A percentile compares a stretch with the other conserved stretches of the same genome.
These are phyloP conservation scores for Thamnaconus septentrionalis DNA, from an alignment of 2,113 vertebrate species.

Conservation along the genomic window DNA sequence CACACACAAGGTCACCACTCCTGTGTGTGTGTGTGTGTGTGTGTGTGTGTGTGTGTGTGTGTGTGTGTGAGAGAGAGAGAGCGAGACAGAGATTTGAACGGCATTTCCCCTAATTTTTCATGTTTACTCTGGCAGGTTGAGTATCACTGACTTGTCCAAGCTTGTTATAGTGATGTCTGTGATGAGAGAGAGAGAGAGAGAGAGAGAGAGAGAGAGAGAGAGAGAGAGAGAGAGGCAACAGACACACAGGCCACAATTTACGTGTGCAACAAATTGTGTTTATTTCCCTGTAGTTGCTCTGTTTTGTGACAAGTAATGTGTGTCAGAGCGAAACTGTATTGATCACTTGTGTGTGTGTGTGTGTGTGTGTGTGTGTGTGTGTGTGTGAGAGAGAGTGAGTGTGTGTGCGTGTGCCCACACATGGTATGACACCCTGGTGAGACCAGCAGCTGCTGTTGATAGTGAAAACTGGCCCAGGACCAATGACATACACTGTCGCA, in stretches of 20 bases:
- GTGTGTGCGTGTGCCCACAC: slow-evolving; percentile 31
- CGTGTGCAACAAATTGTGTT: slow-evolving; percentile 10
- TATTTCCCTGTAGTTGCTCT: slow-evolving; percentile 15
- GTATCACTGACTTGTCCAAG: not conserved
- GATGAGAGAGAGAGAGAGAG: not conserved
- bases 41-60: no score
- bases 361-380: slow-evolving; percentile 8
- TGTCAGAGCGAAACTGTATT: slow-evolving; percentile 40
- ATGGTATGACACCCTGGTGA: slow-evolving; percentile 62
- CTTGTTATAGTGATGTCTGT: slow-evolving; percentile 7
- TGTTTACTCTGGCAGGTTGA: no score
- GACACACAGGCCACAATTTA: not conserved
- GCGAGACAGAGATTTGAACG: no score
- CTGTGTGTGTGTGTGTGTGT: no score
- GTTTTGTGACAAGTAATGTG: slow-evolving; percentile 32
- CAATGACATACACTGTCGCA: slow-evolving; percentile 6
- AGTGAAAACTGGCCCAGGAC: slow-evolving; percentile 52
- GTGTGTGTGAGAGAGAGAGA: no score
- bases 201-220: no score
- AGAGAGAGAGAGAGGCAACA: no score
- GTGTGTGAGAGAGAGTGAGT: slow-evolving; percentile 22
- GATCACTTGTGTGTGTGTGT: slow-evolving; percentile 32
- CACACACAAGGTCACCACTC: no score
- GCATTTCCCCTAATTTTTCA: no score
- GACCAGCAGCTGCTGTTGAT: slow-evolving; percentile 70